Base-by-base conservation (phyloP, 2,797 vertebrate genomes). In the Gallinago nigripennis region DNA sequence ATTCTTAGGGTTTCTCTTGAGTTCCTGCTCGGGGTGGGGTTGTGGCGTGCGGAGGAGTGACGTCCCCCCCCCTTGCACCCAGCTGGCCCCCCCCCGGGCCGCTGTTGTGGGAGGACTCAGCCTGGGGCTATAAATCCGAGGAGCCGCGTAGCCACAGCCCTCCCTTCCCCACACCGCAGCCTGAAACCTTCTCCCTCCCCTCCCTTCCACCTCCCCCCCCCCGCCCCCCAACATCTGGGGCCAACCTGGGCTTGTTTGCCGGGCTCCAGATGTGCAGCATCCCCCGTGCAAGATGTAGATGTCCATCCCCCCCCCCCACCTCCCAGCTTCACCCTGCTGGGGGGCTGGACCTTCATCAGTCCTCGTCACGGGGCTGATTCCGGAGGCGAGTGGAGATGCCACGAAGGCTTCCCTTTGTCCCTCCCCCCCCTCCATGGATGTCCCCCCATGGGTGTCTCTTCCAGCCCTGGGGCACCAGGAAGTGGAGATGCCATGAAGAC, bases 221-320 rank as follows among this genome's bases (percentile, higher is more conserved):
- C 39, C 39, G 10, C 2, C 4, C 1, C 41, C 0, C 4, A 46
- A 35, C 33, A n/a, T 9, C 57, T 80, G 68, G 0, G 1, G 39
- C 8, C 39, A 16, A 25, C 6, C 39, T 5, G 3, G 31, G 20
- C n/a, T 37, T 14, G 54, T 1, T 8, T 13, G 20, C 25, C 2
- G 7, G 28, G 17, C 46, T 50, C 84, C 84, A 71, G 79, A 76
- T 51, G 70, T 50, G 78, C 11, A 35, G 12, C 25, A 8, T 9
- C 8, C 5, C 46, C 46, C 17, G 17, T 68, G 16, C 58, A 76
- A 72, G 85, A 68, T 76, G 88, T 51, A 43, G n/a, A 12, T 5
- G 1, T 5, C 10, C 20, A 43, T 43, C 43, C 17, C 43, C 43
- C 43, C 19, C 35, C 4, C 4, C 33, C 3, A n/a, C 14, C 37